These are phyloP conservation scores for Clarias batrachus DNA, from an alignment of 2,113 vertebrate species.

Conservation along the genomic window DNA sequence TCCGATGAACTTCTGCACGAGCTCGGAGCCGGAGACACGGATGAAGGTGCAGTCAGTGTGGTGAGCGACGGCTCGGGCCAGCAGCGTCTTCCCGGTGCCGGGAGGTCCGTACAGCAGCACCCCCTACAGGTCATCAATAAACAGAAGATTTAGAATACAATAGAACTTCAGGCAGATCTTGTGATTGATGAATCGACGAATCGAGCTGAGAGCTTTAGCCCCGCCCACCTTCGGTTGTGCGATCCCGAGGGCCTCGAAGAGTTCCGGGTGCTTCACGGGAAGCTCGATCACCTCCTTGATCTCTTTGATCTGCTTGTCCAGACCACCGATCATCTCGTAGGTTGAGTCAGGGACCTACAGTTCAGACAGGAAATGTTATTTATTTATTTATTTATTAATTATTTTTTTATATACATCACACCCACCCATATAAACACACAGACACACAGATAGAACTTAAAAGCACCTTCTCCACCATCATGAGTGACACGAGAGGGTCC, in stretches of 20 bases:
- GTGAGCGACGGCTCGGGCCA: slow-evolving; percentile 94
- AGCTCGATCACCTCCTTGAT: slow-evolving; percentile 98
- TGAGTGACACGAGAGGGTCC: slow-evolving; percentile 94
- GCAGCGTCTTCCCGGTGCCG: slow-evolving; percentile 92
- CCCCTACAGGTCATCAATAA: slow-evolving; percentile 71
- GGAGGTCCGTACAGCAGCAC: slow-evolving; percentile 96
- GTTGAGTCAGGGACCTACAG: slow-evolving; percentile 88
- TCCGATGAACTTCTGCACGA: slow-evolving; percentile 98
- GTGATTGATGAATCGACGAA: not conserved
- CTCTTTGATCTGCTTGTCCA: slow-evolving; percentile 99
- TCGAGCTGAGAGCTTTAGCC: not conserved
- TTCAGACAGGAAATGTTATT: not conserved
- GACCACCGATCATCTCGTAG: slow-evolving; percentile 97
- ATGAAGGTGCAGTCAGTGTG: slow-evolving; percentile 99
- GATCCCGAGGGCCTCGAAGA: slow-evolving; percentile 95
- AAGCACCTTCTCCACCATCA: slow-evolving; percentile 94
- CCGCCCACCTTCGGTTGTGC: slow-evolving; percentile 91
- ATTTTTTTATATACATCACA: not conserved
- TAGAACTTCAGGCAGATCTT: not conserved
- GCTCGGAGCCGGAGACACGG: slow-evolving; percentile 94
- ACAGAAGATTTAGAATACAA: too few species aligned
- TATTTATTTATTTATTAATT: too few species aligned
- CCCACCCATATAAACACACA: not conserved
- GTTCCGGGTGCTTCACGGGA: slow-evolving; percentile 95
- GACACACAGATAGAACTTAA: too few species aligned